Conservation (phyloP, 2,797 vertebrate species). For the Morus bassanus region DNA sequence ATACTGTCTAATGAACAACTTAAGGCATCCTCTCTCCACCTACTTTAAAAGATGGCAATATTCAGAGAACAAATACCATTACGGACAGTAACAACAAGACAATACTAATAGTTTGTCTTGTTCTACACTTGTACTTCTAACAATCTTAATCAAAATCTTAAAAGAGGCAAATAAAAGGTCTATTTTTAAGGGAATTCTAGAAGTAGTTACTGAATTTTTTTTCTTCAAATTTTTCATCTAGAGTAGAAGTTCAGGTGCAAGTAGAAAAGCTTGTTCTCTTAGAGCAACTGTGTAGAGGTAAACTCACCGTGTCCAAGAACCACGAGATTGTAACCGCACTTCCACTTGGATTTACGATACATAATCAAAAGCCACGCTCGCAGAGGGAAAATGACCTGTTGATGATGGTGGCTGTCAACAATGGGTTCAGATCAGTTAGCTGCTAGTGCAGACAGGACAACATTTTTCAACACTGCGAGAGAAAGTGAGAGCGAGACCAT, state of each 20-base stretch:
- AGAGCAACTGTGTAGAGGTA: neutral
- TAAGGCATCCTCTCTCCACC: neutral
- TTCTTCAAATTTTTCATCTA: neutral
- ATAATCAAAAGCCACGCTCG: neutral
- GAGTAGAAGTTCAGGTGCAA: neutral
- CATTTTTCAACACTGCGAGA: slow-evolving; percentile 57
- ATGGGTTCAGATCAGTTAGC: slow-evolving; percentile 39
- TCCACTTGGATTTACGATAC: slow-evolving; percentile 62
- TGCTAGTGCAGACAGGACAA: slow-evolving; percentile 56
- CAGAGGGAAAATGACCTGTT: slow-evolving; percentile 12
- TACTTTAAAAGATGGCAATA: neutral
- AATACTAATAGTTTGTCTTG: neutral
- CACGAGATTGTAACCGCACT: slow-evolving; percentile 13
- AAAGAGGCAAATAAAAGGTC: neutral
- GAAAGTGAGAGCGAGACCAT: slow-evolving; percentile 57
- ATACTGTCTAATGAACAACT: neutral
- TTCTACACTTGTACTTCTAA: neutral
- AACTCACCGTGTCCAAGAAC: slow-evolving; percentile 38
- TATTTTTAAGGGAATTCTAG: neutral
- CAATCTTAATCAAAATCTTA: neutral
- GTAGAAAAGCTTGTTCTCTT: neutral
- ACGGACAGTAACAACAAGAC: neutral
- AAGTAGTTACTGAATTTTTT: neutral
- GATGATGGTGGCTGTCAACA: slow-evolving; percentile 51
- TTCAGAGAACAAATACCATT: neutral